Evolutionary conservation across 2,888 invertebrate species (phyloP).

Genomic region (Bembecia ichneumoniformis): DNA sequence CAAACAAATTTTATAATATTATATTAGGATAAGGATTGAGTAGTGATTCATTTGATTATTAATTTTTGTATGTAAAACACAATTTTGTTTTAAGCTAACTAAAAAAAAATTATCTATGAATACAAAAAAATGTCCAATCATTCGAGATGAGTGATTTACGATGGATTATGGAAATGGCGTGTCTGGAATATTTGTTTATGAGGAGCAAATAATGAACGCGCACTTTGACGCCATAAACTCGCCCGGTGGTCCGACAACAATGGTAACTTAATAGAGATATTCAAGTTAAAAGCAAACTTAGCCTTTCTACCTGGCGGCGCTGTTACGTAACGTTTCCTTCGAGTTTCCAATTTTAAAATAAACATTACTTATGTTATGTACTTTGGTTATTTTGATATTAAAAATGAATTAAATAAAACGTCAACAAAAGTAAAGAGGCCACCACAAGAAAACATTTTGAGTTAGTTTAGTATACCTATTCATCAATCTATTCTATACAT

Average conservation of each 20-base stretch:
- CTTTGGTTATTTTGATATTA: too few species aligned
- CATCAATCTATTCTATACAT: too few species aligned
- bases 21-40: too few species aligned
- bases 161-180: constrained; percentile 35
- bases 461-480: too few species aligned
- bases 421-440: too few species aligned
- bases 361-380: not conserved
- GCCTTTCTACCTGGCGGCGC: constrained; percentile 17
- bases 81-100: too few species aligned
- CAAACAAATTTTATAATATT: too few species aligned
- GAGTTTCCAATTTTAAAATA: not conserved
- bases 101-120: constrained; percentile 5
- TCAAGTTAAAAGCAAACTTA: constrained; percentile 16
- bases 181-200: constrained; percentile 29
- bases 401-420: too few species aligned
- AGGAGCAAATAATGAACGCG: constrained; percentile 38
- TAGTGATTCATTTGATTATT: too few species aligned
- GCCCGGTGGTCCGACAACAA: constrained; percentile 29
- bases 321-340: constrained; percentile 16
- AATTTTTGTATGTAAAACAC: too few species aligned
- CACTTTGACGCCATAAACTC: constrained; percentile 24
- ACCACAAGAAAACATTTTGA: too few species aligned
- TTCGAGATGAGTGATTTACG: constrained; percentile 10
- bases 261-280: constrained; percentile 1
- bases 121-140: constrained; percentile 14